phyloP scores from a whole-genome alignment of 2,113 vertebrate species.

The Pseudopipra pipra region DNA sequence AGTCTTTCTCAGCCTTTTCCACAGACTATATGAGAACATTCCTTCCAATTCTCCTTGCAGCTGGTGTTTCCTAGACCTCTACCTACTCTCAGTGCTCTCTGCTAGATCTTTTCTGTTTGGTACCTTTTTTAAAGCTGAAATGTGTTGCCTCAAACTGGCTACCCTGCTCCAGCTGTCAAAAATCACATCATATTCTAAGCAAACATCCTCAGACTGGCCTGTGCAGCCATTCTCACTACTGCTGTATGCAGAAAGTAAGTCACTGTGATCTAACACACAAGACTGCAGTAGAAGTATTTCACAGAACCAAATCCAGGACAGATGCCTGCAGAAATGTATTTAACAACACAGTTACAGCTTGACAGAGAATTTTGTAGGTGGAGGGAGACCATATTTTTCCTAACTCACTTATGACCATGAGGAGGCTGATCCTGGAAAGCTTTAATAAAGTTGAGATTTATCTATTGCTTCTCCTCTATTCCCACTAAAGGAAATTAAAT shows the following conservation, averaged over 20 bases:
- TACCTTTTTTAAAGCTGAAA: not conserved
- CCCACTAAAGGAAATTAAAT: constrained; percentile 55
- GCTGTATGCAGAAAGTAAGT: not conserved
- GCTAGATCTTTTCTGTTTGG: not conserved
- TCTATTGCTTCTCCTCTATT: constrained; percentile 16
- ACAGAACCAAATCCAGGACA: constrained; percentile 22
- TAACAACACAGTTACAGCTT: not conserved
- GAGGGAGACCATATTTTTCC: not conserved
- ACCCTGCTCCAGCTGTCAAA: not conserved
- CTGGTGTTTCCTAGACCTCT: not conserved
- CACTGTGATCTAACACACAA: not conserved
- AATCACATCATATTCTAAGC: not conserved
- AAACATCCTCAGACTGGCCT: not conserved
- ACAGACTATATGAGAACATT: not conserved
- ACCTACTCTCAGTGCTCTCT: not conserved
- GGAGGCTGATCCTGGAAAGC: constrained; percentile 1
- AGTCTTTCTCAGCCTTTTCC: not conserved
- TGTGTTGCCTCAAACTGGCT: not conserved
- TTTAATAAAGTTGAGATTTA: constrained; percentile 58
- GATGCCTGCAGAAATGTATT: constrained; percentile 6
- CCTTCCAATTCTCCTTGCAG: not conserved
- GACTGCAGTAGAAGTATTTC: not conserved
- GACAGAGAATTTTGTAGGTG: constrained; percentile 11
- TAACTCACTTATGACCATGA: not conserved
- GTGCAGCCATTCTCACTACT: not conserved